A percentile compares a stretch with the other conserved stretches of the same genome.
phyloP scores from a whole-genome alignment of 2,888 invertebrate species.

The Charanyca ferruginea region DNA sequence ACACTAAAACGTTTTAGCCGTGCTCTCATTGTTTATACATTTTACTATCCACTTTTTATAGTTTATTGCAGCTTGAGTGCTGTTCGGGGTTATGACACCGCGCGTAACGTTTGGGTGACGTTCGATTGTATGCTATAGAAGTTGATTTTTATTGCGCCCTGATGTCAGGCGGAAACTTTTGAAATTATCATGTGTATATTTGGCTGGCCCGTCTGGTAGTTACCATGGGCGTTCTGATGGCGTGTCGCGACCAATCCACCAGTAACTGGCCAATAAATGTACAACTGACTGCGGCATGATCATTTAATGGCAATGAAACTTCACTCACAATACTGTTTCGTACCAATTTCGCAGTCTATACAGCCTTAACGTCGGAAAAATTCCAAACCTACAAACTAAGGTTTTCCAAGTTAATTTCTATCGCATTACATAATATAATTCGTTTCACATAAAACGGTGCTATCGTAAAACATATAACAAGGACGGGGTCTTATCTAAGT shows the following conservation, averaged over 20 bases:
- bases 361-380: conserved; percentile 20
- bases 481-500: conserved; percentile 86
- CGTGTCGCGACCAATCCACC: conserved; percentile 49
- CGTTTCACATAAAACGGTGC: conserved; percentile 58
- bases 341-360: conserved; percentile 37
- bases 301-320: conserved; percentile 56
- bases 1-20: conserved; percentile 90
- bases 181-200: conserved; percentile 74
- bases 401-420: conserved; percentile 41
- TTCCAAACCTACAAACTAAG: conserved; percentile 17
- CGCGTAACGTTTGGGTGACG: conserved; percentile 81
- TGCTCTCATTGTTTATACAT: conserved; percentile 90
- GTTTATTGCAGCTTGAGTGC: conserved; percentile 87
- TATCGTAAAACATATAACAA: conserved; percentile 76
- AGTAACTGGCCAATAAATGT: conserved; percentile 59
- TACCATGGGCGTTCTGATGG: conserved; percentile 55
- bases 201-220: conserved; percentile 64
- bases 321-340: conserved; percentile 43
- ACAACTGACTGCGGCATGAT: conserved; percentile 47
- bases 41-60: conserved; percentile 90
- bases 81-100: conserved; percentile 82
- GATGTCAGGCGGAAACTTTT: conserved; percentile 75
- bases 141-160: conserved; percentile 84
- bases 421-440: conserved; percentile 55
- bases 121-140: conserved; percentile 82